These are phyloP conservation scores for Cabera pusaria DNA, from an alignment of 2,888 invertebrate species.

Conservation along the genomic window DNA sequence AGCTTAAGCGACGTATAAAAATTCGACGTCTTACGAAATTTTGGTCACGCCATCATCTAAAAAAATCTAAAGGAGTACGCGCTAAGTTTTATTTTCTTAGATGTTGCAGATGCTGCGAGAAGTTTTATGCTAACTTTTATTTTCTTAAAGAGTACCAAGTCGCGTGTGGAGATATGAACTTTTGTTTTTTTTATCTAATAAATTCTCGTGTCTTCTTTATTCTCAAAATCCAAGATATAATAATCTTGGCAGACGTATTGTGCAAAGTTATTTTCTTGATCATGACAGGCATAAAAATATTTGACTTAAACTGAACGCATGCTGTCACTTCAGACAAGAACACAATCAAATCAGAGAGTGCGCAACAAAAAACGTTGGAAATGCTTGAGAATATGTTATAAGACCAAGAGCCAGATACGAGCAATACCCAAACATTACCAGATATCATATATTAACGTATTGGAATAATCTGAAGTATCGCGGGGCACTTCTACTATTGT, in stretches of 20 bases:
- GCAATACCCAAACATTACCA: no score
- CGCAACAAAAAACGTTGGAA: constrained; percentile 30
- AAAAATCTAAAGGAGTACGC: constrained; percentile 25
- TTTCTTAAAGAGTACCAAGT: constrained; percentile 3
- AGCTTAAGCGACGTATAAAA: constrained; percentile 46
- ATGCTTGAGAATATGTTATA: constrained; percentile 21
- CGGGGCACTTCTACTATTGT: no score
- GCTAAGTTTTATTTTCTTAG: constrained; percentile 26
- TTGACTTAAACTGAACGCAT: constrained; percentile 17
- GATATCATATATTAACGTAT: no score
- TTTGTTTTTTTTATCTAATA: constrained; percentile 6
- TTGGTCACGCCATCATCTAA: constrained; percentile 32
- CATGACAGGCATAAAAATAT: constrained; percentile 18
- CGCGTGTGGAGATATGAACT: constrained; percentile 5
- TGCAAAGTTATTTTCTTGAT: constrained; percentile 12
- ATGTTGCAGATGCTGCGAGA: constrained; percentile 13
- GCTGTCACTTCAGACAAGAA: constrained; percentile 26
- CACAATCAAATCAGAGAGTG: constrained; percentile 27
- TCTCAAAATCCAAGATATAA: background rate
- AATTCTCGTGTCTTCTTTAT: constrained; percentile 2
- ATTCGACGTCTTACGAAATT: constrained; percentile 44
- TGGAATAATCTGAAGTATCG: no score
- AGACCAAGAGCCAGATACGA: constrained; percentile 6
- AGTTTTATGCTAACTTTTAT: constrained; percentile 14
- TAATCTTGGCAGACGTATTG: constrained; percentile 1